phyloP scores from a whole-genome alignment of 2,888 invertebrate genomes.

The Acanthacorydalis orientalis region DNA sequence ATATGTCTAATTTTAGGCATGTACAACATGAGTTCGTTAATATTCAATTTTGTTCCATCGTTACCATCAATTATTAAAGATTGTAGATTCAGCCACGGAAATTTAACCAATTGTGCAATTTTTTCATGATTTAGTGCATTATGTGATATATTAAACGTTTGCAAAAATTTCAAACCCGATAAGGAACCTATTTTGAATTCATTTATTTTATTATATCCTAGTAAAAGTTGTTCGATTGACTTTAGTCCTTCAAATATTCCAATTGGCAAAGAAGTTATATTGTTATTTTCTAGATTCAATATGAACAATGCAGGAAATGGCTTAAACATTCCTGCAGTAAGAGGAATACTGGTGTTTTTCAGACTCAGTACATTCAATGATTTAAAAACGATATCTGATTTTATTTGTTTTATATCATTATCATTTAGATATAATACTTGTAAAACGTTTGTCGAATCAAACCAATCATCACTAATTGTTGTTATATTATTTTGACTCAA shows the following conservation, averaged over 20 bases:
- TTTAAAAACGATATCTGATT: not conserved
- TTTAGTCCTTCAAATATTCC: not conserved
- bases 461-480: not conserved
- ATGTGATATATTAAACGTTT: not conserved
- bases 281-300: not conserved
- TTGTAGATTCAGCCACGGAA: not conserved
- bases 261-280: not conserved
- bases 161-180: not conserved
- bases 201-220: not conserved
- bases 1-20: not conserved
- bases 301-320: not conserved
- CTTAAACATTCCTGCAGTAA: not conserved
- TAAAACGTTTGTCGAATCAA: not conserved
- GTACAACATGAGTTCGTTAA: not conserved
- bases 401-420: not conserved
- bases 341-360: not conserved
- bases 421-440: not conserved
- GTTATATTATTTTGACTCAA: not conserved
- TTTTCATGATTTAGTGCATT: not conserved
- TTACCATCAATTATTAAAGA: not conserved
- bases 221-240: not conserved
- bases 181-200: not conserved
- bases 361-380: not conserved
- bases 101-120: not conserved
- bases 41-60: not conserved